phyloP scores from a whole-genome alignment of 2,888 invertebrate genomes.

The Drosophila lutescens region DNA sequence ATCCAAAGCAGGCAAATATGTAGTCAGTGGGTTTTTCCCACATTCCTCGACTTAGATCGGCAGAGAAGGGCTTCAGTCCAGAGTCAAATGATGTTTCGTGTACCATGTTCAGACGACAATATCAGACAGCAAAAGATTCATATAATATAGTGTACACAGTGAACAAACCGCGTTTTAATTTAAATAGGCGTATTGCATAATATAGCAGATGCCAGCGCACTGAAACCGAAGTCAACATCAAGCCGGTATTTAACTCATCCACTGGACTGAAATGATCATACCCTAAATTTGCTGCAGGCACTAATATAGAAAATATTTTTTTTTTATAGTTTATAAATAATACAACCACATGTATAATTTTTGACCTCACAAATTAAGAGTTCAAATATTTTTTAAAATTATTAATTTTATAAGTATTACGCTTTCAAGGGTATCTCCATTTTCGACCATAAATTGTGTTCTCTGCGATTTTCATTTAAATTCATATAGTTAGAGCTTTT shows the following conservation, averaged over 20 bases:
- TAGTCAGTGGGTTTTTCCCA: conserved; percentile 92
- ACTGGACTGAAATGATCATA: conserved; percentile 23
- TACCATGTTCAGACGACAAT: conserved; percentile 57
- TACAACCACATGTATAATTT: neutral
- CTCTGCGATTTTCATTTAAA: neutral
- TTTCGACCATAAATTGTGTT: neutral
- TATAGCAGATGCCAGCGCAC: conserved; percentile 71
- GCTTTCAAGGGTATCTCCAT: neutral
- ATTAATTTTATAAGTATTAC: no score
- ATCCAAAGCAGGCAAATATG: conserved; percentile 90
- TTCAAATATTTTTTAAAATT: neutral
- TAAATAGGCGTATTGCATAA: conserved; percentile 73
- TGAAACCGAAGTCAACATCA: conserved; percentile 44
- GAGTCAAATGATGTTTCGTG: conserved; percentile 81
- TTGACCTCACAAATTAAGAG: neutral
- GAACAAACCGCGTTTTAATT: conserved; percentile 35
- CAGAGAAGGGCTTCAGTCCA: conserved; percentile 79
- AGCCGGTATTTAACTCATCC: conserved; percentile 38
- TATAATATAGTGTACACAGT: neutral
- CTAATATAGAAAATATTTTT: no score
- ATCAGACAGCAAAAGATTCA: neutral
- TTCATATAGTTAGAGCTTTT: neutral
- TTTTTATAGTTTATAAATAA: neutral
- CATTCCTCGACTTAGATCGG: conserved; percentile 86
- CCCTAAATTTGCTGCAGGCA: neutral